Conservation (phyloP, 2,797 vertebrate species). For the Microctenopoma stevenorrisi region DNA sequence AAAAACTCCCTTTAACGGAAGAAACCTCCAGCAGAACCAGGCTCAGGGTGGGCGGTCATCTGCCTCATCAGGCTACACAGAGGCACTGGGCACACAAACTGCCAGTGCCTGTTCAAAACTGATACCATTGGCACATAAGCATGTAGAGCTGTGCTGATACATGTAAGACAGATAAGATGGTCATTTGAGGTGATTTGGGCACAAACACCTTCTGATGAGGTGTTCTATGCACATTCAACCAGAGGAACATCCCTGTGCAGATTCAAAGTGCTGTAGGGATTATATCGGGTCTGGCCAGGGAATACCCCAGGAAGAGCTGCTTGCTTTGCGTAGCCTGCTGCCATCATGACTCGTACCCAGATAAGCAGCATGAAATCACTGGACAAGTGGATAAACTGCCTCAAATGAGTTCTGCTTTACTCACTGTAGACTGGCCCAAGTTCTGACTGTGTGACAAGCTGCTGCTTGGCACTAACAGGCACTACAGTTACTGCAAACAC, state of each 20-base stretch:
- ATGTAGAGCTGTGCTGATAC: too few species aligned
- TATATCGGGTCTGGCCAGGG: conserved; percentile 32
- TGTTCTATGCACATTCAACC: conserved; percentile 15
- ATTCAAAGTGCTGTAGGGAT: conserved; percentile 31
- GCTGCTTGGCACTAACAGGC: neutral
- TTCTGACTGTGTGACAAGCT: neutral
- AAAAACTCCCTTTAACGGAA: too few species aligned
- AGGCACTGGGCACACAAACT: neutral
- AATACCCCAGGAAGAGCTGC: conserved; percentile 20
- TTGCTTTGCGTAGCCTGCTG: conserved; percentile 11
- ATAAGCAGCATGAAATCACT: conserved; percentile 17
- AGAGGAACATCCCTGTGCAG: conserved; percentile 7
- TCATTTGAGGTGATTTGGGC: neutral
- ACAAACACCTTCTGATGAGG: conserved; percentile 4
- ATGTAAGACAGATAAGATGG: too few species aligned
- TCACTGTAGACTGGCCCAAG: neutral
- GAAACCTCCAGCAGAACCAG: too few species aligned
- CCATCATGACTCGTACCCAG: neutral
- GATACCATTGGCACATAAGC: neutral
- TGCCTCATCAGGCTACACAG: too few species aligned
- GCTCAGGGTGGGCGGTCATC: too few species aligned
- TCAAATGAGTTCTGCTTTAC: conserved; percentile 1
- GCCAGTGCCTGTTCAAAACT: neutral
- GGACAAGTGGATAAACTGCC: conserved; percentile 10
- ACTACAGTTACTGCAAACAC: conserved; percentile 1